These are phyloP conservation scores for Phrynocephalus guinanensis DNA, from an alignment of 2,797 vertebrate genomes.

Conservation along the genomic window DNA sequence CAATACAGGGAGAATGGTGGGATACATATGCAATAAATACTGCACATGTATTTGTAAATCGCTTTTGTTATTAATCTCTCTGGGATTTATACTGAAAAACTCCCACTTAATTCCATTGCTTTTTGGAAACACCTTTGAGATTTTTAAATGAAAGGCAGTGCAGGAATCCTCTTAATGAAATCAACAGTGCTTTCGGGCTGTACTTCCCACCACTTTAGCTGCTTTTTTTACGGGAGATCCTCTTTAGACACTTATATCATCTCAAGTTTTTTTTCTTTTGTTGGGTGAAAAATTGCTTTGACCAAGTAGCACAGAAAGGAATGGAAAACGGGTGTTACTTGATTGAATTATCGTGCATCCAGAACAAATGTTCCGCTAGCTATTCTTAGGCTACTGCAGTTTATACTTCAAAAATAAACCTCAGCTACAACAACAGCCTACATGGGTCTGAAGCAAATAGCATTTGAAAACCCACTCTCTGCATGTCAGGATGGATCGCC, in stretches of 20 bases:
- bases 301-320: constrained; percentile 30
- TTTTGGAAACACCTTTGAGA: no score
- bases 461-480: constrained; percentile 65
- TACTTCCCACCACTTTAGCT: not conserved
- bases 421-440: constrained; percentile 42
- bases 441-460: constrained; percentile 58
- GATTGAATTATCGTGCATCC: constrained; percentile 24
- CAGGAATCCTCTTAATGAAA: no score
- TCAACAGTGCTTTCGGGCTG: no score
- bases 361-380: constrained; percentile 28
- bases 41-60: no score
- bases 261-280: not conserved
- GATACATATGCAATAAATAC: no score
- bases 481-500: constrained; percentile 45
- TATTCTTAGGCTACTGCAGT: constrained; percentile 3
- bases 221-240: not conserved
- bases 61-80: no score
- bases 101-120: not conserved
- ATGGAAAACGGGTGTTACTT: not conserved
- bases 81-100: no score
- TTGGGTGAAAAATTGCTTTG: rapidly evolving
- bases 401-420: constrained; percentile 44
- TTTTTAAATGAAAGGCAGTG: no score
- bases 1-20: no score
- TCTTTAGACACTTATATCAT: not conserved